Evolutionary conservation across 2,113 vertebrate genomes (phyloP).

Genomic region (Xiphophorus maculatus): DNA sequence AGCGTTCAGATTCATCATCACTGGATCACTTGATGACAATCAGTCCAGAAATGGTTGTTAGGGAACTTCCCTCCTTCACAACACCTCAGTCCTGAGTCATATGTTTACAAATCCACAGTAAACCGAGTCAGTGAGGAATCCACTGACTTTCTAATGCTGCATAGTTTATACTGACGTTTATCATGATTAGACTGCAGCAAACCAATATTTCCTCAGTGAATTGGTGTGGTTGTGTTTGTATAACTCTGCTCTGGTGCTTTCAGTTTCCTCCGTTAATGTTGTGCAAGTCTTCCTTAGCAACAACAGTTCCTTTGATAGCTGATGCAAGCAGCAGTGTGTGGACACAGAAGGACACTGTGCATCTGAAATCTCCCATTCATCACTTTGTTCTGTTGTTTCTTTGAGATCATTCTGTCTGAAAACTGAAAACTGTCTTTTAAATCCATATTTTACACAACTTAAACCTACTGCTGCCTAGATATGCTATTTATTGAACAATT

Average conservation of each 20-base stretch:
- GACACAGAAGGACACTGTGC: slow-evolving; percentile 13
- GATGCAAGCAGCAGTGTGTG: slow-evolving; percentile 11
- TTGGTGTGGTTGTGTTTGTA: slow-evolving; percentile 10
- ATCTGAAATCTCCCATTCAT: slow-evolving; percentile 4
- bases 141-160: background rate
- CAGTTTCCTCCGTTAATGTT: too few species aligned
- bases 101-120: slow-evolving; percentile 3
- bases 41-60: slow-evolving; percentile 52
- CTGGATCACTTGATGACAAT: slow-evolving; percentile 46
- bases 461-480: background rate
- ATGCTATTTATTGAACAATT: background rate
- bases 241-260: background rate
- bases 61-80: slow-evolving; percentile 35
- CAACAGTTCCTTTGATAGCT: slow-evolving; percentile 35
- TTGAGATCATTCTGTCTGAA: slow-evolving; percentile 1
- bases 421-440: background rate
- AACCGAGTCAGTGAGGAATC: background rate
- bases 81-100: slow-evolving; percentile 24
- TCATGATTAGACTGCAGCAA: background rate
- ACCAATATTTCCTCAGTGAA: accelerated
- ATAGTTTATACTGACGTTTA: background rate
- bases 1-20: slow-evolving; percentile 24
- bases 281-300: slow-evolving; percentile 37
- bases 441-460: background rate
- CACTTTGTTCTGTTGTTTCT: background rate